Percentiles rank a stretch among this genome's conserved stretches.
These are phyloP conservation scores for Sycophila texana DNA, from an alignment of 2,888 invertebrate species.

Conservation along the genomic window DNA sequence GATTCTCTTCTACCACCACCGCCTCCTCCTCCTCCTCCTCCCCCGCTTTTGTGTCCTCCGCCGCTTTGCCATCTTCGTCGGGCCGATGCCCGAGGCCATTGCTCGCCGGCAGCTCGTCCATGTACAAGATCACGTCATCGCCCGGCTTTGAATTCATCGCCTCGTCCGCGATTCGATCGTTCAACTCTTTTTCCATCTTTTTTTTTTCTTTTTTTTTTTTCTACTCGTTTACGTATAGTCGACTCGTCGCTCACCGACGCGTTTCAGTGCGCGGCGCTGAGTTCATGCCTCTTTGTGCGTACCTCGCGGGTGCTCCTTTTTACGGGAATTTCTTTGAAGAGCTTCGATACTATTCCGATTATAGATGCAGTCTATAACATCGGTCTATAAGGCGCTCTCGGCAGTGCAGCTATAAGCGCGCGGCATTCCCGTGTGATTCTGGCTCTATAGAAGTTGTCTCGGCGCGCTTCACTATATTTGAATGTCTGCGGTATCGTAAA, in stretches of 20 bases:
- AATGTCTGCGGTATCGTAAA: neutral
- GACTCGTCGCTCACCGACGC: too few relatives aligned
- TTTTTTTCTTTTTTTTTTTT: neutral
- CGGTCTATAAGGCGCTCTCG: neutral
- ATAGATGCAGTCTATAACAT: too few relatives aligned
- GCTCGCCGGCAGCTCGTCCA: slow-evolving; percentile 62
- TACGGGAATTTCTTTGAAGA: too few relatives aligned
- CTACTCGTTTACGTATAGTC: too few relatives aligned
- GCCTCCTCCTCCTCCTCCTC: neutral
- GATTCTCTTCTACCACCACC: neutral
- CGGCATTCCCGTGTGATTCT: neutral
- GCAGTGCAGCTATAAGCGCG: neutral
- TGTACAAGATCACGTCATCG: slow-evolving; percentile 62
- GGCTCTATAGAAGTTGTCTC: neutral
- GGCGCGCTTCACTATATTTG: neutral
- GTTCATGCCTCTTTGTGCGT: too few relatives aligned
- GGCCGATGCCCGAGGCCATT: slow-evolving; percentile 46
- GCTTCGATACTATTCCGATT: too few relatives aligned
- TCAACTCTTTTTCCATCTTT: neutral
- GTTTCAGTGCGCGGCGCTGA: too few relatives aligned
- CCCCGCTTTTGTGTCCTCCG: too few relatives aligned
- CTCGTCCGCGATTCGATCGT: slow-evolving; percentile 7
- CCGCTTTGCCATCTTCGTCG: neutral
- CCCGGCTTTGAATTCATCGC: neutral
- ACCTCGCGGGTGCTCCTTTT: too few relatives aligned